phyloP scores from a whole-genome alignment of 2,888 invertebrate genomes.

The Leptopilina drosophilae region DNA sequence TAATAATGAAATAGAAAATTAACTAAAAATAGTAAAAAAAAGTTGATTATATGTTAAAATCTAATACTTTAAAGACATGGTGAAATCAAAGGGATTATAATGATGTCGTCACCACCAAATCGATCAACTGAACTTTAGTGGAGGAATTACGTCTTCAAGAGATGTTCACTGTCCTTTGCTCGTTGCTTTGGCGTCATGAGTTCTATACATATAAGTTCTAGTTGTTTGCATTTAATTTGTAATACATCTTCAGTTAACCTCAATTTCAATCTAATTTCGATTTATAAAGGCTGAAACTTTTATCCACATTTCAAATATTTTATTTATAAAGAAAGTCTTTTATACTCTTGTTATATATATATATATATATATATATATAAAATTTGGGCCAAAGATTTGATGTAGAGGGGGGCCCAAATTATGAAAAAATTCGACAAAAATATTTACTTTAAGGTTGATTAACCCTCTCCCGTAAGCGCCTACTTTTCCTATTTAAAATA shows the following conservation, averaged over 20 bases:
- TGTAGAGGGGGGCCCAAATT: too few species aligned
- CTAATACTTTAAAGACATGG: neutral
- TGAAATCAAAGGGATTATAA: conserved; percentile 39
- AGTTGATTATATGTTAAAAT: neutral
- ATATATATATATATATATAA: too few species aligned
- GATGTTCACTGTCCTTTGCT: neutral
- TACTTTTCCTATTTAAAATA: too few species aligned
- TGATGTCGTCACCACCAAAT: conserved; percentile 40
- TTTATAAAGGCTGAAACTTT: too few species aligned
- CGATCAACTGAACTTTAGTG: conserved; percentile 40
- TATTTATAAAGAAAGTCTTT: too few species aligned
- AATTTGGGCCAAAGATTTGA: too few species aligned
- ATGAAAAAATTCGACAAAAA: too few species aligned
- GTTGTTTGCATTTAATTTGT: neutral
- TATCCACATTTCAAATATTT: too few species aligned
- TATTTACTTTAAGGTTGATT: too few species aligned
- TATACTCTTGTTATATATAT: too few species aligned
- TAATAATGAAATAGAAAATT: too few species aligned
- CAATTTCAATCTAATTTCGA: neutral
- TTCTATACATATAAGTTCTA: neutral
- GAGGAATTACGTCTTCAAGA: conserved; percentile 12
- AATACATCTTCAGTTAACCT: neutral
- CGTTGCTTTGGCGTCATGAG: conserved; percentile 23
- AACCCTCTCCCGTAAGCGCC: too few species aligned
- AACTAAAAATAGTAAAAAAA: neutral